Evolutionary conservation across 2,888 invertebrate species (phyloP), one percentile per base, ranked within the genome.

Genomic region (Orthosia cruda): DNA sequence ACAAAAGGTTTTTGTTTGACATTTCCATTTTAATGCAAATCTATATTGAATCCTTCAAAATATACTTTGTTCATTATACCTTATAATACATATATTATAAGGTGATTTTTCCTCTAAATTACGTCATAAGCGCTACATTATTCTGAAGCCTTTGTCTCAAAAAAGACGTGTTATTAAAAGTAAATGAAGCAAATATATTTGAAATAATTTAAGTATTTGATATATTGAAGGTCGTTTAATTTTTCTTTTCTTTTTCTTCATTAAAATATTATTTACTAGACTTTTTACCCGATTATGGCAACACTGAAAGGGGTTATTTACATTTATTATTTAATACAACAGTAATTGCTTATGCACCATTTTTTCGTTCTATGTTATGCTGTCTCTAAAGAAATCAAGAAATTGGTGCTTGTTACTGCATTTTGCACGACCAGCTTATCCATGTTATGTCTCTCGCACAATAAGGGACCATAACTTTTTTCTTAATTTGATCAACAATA

Each of bases 401-500:
- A 15, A 5, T 12, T n/a, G 12, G 13, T n/a, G 3, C 4, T 55
- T 47, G n/a, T 26, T 12, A n/a, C n/a, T 65, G 20, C 13, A 12
- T 64, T 61, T 77, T 16, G 13, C 7, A 45, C 20, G 54, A n/a
- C 1, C 16, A 68, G 71, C 91, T 20, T 90, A 91, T 95, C 96
- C 93, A 92, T 54, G 87, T 66, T 85, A 88, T 71, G 75, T 83
- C 86, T 78, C 45, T 86, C 69, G 67, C 13, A 71, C 76, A 87
- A 77, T 71, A 80, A 80, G 77, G 71, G 74, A 77, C 81, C 82
- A 70, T 57, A 71, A 76, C 89, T 93, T 94, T 95, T 96, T 96
- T 95, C 92, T 93, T 93, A 94, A 94, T 95, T 95, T 93, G 93
- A 94, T 95, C 94, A 94, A 86, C 94, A 95, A 95, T 96, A 95